These are phyloP conservation scores for Mnemiopsis leidyi DNA, from an alignment of 37 sponge, comb jelly and placozoan species.

Conservation along the genomic window DNA sequence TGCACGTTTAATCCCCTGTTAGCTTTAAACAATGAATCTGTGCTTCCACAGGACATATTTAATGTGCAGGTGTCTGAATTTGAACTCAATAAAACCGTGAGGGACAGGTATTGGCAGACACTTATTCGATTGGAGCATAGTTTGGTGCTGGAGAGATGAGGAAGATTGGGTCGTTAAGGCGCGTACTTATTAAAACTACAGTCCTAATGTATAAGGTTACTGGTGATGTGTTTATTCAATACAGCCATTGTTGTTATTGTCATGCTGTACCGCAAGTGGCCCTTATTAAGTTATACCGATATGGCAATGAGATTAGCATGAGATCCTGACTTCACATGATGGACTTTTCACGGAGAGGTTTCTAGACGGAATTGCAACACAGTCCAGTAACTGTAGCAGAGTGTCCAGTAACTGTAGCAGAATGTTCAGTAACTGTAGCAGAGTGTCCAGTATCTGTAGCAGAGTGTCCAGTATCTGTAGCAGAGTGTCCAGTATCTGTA, in stretches of 20 bases:
- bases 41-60: neutral
- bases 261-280: neutral
- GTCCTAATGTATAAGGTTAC: neutral
- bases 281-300: neutral
- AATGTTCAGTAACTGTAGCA: too few relatives aligned
- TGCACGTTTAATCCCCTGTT: neutral
- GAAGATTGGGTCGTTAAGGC: neutral
- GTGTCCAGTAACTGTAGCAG: too few relatives aligned
- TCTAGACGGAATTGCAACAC: too few relatives aligned
- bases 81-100: neutral
- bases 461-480: too few relatives aligned
- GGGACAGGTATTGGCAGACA: neutral
- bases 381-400: too few relatives aligned
- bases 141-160: neutral
- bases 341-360: too few relatives aligned
- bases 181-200: neutral
- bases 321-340: neutral
- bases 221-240: neutral
- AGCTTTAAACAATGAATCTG: neutral
- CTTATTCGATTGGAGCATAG: neutral
- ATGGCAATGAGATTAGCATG: neutral
- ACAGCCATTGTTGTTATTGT: neutral
- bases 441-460: too few relatives aligned
- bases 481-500: too few relatives aligned
- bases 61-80: neutral